Base-by-base conservation (phyloP, 2,113 vertebrate genomes). In the Cyprinodon brontotheroides region DNA sequence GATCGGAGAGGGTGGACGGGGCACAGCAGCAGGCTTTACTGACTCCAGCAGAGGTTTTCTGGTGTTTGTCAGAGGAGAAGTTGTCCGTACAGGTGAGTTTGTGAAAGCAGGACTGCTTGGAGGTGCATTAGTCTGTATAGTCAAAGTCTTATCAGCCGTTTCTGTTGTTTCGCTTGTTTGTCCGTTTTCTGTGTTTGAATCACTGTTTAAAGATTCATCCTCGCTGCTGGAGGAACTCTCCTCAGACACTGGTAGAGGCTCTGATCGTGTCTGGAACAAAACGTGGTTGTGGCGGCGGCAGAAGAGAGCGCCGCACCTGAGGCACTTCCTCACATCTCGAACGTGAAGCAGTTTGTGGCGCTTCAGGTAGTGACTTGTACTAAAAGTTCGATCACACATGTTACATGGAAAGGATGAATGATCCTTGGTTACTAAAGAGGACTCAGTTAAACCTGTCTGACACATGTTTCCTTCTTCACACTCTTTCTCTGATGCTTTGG, bases 321-420 rank as follows among this genome's bases (percentile, higher is more conserved):
- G 22, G 68, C 93, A 93, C 84, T 90, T 90, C 72, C 87, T 77
- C 45, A 82, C 79, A 39, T 94, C 88, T 86, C 79, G 92, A 76
- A 90, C 75, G 14, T 95, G 85, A 48, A 89, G 86, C 61, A 92
- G 86, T 59, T 91, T 91, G 47, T 95, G 94, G 11, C 93, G 93
- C 77, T 93, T 93, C n/a, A 94, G 93, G 65, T 84, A 75, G 37
- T 89, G 90, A 60, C 12, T 77, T 3, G 92, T 82, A 22, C 82
- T 67, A 63, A 94, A 95, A 11, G 87, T 78, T 45, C 89, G 90
- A 13, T 91, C 87, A 2, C 94, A 95, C 41, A 91, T 82, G 71
- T 91, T 86, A 53, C 94, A 95, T 0, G 85, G 82, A 48, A 92
- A 94, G 10, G 88, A 88, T 0, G 76, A 83, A 61, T 91, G 83